Evolutionary conservation across 2,888 invertebrate genomes (phyloP).

Genomic region (Cosmia trapezina): DNA sequence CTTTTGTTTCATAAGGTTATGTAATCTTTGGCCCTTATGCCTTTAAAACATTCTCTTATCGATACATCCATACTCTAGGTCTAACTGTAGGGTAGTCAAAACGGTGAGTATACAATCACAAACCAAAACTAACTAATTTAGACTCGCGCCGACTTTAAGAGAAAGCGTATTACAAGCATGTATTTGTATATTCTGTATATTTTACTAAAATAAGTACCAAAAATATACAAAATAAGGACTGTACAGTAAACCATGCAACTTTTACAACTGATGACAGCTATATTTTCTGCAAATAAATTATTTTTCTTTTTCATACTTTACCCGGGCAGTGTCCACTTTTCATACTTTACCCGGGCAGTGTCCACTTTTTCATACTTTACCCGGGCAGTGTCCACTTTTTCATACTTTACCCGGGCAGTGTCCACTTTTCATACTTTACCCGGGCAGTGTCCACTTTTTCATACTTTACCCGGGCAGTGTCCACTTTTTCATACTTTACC

Average conservation of each 20-base stretch:
- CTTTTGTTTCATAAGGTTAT: too few relatives aligned
- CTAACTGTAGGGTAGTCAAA: constrained; percentile 2
- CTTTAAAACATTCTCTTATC: neutral
- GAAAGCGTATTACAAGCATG: neutral
- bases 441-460: neutral
- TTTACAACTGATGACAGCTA: neutral
- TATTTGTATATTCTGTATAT: neutral
- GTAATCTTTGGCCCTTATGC: too few relatives aligned
- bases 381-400: neutral
- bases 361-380: neutral
- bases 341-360: neutral
- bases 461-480: neutral
- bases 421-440: too few relatives aligned
- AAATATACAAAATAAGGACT: neutral
- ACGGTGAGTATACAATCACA: constrained; percentile 39
- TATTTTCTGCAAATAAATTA: neutral
- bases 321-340: neutral
- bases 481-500: too few relatives aligned
- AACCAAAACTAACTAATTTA: constrained; percentile 17
- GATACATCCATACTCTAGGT: constrained; percentile 20
- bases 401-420: neutral
- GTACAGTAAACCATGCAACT: neutral
- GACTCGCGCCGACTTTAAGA: constrained; percentile 1
- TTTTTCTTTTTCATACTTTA: neutral
- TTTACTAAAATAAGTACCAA: neutral